Conservation (phyloP, 2,888 invertebrate genomes). For the Netelia melanura region DNA sequence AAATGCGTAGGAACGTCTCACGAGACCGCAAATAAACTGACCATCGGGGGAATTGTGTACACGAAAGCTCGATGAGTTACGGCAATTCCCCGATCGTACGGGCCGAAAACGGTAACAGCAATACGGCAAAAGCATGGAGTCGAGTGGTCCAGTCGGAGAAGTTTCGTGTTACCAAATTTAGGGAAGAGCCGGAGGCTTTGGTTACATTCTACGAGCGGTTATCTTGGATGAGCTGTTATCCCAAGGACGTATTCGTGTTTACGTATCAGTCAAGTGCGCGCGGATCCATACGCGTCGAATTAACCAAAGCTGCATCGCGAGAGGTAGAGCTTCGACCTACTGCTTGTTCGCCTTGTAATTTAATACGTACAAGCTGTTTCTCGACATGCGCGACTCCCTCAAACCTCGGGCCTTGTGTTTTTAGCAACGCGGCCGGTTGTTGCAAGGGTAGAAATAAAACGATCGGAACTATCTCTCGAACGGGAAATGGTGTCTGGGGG, state of each 20-base stretch:
- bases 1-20: conserved; percentile 41
- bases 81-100: conserved; percentile 40
- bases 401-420: no score
- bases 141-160: neutral
- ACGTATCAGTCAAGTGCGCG: neutral
- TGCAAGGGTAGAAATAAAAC: no score
- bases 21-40: conserved; percentile 58
- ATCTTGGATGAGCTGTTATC: conserved; percentile 25
- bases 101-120: conserved; percentile 21
- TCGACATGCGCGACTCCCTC: no score
- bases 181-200: neutral
- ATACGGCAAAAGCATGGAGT: conserved; percentile 11
- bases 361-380: no score
- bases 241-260: conserved; percentile 22
- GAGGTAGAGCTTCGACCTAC: neutral
- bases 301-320: neutral
- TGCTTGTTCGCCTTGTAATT: no score
- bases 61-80: conserved; percentile 27
- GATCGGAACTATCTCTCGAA: no score
- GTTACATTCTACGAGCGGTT: conserved; percentile 7
- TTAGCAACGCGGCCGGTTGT: no score
- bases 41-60: neutral
- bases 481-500: no score
- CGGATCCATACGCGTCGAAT: neutral
- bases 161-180: conserved; percentile 31